These are phyloP conservation scores for Hydrophis major DNA, from an alignment of 2,797 vertebrate genomes.

Conservation along the genomic window DNA sequence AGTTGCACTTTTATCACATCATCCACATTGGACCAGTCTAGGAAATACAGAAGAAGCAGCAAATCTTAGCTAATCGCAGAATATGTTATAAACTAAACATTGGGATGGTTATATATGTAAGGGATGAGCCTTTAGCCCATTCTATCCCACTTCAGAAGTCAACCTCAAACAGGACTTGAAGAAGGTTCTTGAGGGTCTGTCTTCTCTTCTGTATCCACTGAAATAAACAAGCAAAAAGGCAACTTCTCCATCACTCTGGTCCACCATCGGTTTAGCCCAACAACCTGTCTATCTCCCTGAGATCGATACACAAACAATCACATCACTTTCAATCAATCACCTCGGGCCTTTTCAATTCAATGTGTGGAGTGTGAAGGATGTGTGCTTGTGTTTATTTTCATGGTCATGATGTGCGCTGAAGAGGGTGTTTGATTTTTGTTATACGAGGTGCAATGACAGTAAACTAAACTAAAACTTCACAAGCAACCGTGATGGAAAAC, in stretches of 20 bases:
- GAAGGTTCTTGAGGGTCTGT: not conserved
- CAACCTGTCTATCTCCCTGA: not conserved
- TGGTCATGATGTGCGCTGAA: too few relatives aligned
- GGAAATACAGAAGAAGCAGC: not conserved
- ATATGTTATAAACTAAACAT: not conserved
- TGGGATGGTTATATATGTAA: not conserved
- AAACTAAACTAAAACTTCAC: not conserved
- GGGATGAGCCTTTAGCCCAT: not conserved
- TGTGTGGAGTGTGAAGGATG: too few relatives aligned
- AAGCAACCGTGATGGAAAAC: not conserved
- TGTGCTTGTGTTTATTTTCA: too few relatives aligned
- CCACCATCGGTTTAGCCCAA: not conserved
- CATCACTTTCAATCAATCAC: not conserved
- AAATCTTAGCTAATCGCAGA: not conserved
- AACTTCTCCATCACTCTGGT: not conserved
- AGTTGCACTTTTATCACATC: not conserved
- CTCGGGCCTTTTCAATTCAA: too few relatives aligned
- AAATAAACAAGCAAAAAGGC: not conserved
- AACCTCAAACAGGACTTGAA: not conserved
- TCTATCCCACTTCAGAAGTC: not conserved
- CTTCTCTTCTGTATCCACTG: not conserved
- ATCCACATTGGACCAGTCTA: not conserved
- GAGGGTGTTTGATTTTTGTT: too few relatives aligned
- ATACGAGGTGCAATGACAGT: too few relatives aligned
- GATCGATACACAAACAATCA: not conserved